A percentile compares a stretch with the other conserved stretches of the same genome.
Evolutionary conservation across 1,140 invertebrate species (phyloP).

Genomic region (Heliconius himera): DNA sequence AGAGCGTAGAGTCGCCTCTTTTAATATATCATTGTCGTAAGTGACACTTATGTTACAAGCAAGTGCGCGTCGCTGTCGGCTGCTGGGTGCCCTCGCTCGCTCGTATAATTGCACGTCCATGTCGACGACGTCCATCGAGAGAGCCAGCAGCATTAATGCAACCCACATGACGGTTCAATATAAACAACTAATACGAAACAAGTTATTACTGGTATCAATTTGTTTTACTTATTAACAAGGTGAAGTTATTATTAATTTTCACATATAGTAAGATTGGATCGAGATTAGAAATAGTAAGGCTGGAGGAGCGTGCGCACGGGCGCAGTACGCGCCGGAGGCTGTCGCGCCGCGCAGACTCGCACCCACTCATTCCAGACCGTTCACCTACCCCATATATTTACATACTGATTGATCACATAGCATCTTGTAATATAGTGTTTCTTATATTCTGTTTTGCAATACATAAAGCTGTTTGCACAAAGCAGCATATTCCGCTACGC

Average conservation of each 20-base stretch:
- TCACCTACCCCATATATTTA: conserved; percentile 76
- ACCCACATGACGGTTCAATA: conserved; percentile 47
- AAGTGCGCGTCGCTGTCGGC: conserved; percentile 35
- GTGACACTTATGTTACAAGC: conserved; percentile 47
- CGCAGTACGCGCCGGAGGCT: conserved; percentile 65
- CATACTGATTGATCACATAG: conserved; percentile 68
- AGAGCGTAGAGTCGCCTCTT: conserved; percentile 54
- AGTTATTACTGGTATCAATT: conserved; percentile 24
- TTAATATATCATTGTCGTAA: conserved; percentile 58
- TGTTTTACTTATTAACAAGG: conserved; percentile 10
- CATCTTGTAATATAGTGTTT: conserved; percentile 48
- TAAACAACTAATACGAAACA: conserved; percentile 30
- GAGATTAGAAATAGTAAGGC: conserved; percentile 27
- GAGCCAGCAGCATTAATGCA: conserved; percentile 43
- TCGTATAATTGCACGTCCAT: conserved; percentile 41
- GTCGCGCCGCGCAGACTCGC: conserved; percentile 52
- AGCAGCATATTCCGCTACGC: neutral
- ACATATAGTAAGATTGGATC: conserved; percentile 20
- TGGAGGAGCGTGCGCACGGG: conserved; percentile 65
- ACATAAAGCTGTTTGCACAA: conserved; percentile 36
- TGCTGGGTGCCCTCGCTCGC: conserved; percentile 13
- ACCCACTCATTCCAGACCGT: conserved; percentile 73
- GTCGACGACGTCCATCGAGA: conserved; percentile 38
- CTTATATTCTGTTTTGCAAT: too few relatives aligned
- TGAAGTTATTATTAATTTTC: conserved; percentile 19